Percentiles rank a stretch among this genome's conserved stretches.
These are phyloP conservation scores for Pachyseris speciosa DNA, from an alignment of 64 coral and sea anemone species.

Conservation along the genomic window DNA sequence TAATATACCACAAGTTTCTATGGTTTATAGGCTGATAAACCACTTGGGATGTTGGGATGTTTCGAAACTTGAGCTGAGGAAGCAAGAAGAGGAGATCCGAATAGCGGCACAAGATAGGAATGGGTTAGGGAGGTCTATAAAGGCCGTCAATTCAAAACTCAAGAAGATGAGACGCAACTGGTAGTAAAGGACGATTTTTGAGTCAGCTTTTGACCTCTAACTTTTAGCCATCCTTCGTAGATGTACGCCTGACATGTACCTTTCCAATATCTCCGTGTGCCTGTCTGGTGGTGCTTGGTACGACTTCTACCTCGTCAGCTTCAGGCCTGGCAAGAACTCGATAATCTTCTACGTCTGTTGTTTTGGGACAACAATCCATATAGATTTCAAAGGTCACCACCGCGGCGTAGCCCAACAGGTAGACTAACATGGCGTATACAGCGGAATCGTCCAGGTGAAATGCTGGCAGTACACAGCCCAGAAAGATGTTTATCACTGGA, in stretches of 20 bases:
- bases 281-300: neutral
- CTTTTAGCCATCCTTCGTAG: no score
- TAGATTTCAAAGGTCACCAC: slow-evolving; percentile 46
- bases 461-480: slow-evolving; percentile 19
- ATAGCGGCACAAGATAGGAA: no score
- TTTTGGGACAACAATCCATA: neutral
- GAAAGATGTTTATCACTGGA: slow-evolving; percentile 52
- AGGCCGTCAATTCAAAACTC: no score
- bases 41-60: no score
- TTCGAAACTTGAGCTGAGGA: no score
- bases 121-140: no score
- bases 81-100: no score
- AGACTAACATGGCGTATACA: slow-evolving; percentile 35
- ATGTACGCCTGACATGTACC: neutral
- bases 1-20: no score
- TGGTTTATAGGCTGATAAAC: no score
- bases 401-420: neutral
- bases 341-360: neutral
- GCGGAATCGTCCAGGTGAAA: slow-evolving; percentile 31
- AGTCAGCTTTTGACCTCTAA: no score
- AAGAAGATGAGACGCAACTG: no score
- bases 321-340: neutral
- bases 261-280: neutral
- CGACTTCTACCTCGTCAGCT: slow-evolving; percentile 6
- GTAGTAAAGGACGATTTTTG: no score